Base-by-base conservation (phyloP, 2,888 invertebrate species). In the Opisthograptis luteolata region DNA sequence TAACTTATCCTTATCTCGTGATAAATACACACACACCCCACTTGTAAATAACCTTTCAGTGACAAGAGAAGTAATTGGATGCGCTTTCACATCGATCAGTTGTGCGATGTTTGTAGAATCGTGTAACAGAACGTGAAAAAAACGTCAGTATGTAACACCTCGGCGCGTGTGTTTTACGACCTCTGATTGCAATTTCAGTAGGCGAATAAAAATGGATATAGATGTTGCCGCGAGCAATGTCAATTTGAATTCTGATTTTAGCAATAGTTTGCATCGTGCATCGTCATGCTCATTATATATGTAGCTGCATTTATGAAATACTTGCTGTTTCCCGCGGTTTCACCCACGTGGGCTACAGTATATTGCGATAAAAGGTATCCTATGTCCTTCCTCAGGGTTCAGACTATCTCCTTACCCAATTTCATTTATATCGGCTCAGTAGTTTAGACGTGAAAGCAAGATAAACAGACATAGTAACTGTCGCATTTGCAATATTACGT, bases 41-140 rank as follows among this genome's bases (percentile, higher is more conserved):
- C 69, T 72, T 75, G 79, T 84, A 82, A 84, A 85, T 84, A 80
- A 83, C 75, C 65, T 68, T 67, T 67, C 79, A 79, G 72, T 80
- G 82, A 83, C 84, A 80, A 66, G 77, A 68, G 65, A 64, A 78
- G 79, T 86, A 84, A 85, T 84, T 84, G 84, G 81, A 70, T 74
- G 74, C 68, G 73, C 72, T 70, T 73, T 73, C 64, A 75, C 76
- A 76, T 79, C 70, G 75, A 77, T 76, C 78, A 76, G 70, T n/a
- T n/a, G n/a, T n/a, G n/a, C 49, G 47, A 60, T 64, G 70, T 67
- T 73, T 76, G 71, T 71, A 64, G 70, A 62, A 66, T 68, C 60
- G 70, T 64, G 63, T 67, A 68, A 61, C 69, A 58, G 63, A 60
- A 66, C 62, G 54, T 62, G 60, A 70, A 66, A 60, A n/a, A 61